Evolutionary conservation across 2,888 invertebrate genomes (phyloP).

Genomic region (Rhyacophila evoluta): DNA sequence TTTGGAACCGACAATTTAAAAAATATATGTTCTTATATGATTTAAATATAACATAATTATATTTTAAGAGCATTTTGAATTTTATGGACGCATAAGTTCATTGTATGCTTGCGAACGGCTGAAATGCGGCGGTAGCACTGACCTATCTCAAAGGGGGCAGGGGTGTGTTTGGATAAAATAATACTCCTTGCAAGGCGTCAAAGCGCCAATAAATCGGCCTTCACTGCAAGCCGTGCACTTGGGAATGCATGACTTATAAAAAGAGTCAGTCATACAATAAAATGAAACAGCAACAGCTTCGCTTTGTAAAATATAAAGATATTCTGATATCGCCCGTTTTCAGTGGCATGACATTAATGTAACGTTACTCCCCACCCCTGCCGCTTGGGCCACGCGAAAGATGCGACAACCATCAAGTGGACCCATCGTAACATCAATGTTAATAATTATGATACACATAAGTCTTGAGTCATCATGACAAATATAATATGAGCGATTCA

Average conservation of each 20-base stretch:
- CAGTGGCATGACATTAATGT: not conserved
- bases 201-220: not conserved
- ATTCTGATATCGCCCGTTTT: not conserved
- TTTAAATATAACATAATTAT: no score
- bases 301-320: not conserved
- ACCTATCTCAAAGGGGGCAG: slow-evolving; percentile 38
- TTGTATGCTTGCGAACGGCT: slow-evolving; percentile 28
- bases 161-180: slow-evolving; percentile 12
- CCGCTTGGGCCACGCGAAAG: not conserved
- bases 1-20: no score
- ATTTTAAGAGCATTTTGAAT: no score
- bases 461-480: not conserved
- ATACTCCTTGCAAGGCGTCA: not conserved
- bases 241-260: not conserved
- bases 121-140: slow-evolving; percentile 32
- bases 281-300: not conserved
- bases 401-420: not conserved
- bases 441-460: no score
- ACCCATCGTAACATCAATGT: not conserved
- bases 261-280: not conserved
- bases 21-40: no score
- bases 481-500: not conserved
- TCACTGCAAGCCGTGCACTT: not conserved
- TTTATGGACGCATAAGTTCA: no score
- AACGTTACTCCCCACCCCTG: not conserved